Base-by-base conservation (phyloP, 2,113 vertebrate species). In the Microtus oregoni region DNA sequence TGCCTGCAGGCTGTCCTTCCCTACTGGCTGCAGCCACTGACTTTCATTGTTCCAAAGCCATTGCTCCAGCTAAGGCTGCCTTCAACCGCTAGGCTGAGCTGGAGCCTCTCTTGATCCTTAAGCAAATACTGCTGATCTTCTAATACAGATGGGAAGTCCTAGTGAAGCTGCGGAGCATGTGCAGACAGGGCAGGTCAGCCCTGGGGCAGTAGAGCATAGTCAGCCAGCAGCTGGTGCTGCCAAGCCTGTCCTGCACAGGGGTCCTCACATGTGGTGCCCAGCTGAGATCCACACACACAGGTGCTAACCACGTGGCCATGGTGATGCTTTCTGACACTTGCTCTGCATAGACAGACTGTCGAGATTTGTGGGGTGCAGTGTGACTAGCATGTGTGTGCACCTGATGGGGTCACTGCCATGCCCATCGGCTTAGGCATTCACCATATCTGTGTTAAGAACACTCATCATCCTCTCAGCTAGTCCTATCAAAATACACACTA, bases 121-220 rank as follows among this genome's bases (percentile, higher is more conserved):
- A 44, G 65, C 38, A 47, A 41, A 22, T 6, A 6, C 63, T 63
- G 44, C 15, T 70, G 19, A 50, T 3, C 9, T 32, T 19, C 0
- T 20, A 52, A 17, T 50, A 13, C 67, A n/a, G 26, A 73, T 8
- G 24, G 55, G 65, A 14, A 70, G 47, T 63, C n/a, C 47, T 24
- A 7, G 52, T 7, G 76, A 75, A 38, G 32, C 32, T 26, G 68
- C 0, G 20, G 9, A 50, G n/a, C 0, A 0, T 0, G 55, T 47
- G 38, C 47, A 38, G n/a, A 38, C 4, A n/a, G 0, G 1, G 19
- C 26, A 44, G 32, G 28, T 1, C 24, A 68, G 52, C 19, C 32
- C 73, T 79, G 24, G 26, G 7, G 17, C 47, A 12, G 24, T 8
- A 19, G 30, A 63, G 30, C 41, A 35, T 0, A 14, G 28, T 30